A percentile compares a stretch with the other conserved stretches of the same genome.
These are phyloP conservation scores for Platichthys stellatus DNA, from an alignment of 2,113 vertebrate genomes.

Conservation along the genomic window DNA sequence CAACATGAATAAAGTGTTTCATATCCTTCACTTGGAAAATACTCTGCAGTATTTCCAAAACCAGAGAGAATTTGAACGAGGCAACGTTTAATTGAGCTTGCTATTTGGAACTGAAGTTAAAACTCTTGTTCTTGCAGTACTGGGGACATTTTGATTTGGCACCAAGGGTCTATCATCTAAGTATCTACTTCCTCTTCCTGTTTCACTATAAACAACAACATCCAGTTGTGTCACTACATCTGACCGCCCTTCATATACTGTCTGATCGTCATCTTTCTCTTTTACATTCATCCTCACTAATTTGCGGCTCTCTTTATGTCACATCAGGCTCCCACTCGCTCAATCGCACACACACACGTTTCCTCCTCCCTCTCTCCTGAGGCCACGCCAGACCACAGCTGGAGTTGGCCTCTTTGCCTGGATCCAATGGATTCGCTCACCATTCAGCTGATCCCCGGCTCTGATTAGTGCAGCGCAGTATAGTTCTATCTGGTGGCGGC, in stretches of 20 bases:
- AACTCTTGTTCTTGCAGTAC: background rate
- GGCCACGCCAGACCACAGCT: slow-evolving; percentile 61
- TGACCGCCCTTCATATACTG: slow-evolving; percentile 15
- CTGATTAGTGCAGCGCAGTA: slow-evolving; percentile 47
- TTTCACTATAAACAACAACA: slow-evolving; percentile 56
- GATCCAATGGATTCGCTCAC: slow-evolving; percentile 51
- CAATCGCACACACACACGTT: too few relatives aligned
- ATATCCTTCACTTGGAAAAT: too few relatives aligned
- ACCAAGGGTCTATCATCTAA: slow-evolving; percentile 6
- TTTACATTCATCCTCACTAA: slow-evolving; percentile 46
- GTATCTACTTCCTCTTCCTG: slow-evolving; percentile 65
- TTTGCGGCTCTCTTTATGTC: background rate
- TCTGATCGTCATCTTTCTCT: slow-evolving; percentile 41
- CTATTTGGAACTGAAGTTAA: background rate
- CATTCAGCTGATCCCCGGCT: slow-evolving; percentile 42
- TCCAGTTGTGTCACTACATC: background rate
- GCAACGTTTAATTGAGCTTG: background rate
- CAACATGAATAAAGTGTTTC: too few relatives aligned
- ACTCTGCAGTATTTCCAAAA: too few relatives aligned
- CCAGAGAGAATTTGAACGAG: background rate
- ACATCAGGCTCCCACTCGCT: background rate
- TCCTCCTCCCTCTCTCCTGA: slow-evolving; percentile 23
- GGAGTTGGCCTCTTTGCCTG: slow-evolving; percentile 38
- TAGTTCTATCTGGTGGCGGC: slow-evolving; percentile 36
- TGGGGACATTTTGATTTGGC: background rate